Evolutionary conservation across 2,113 vertebrate genomes (phyloP), one percentile per base, ranked within the genome.

Genomic region (Ptilorrhoa leucosticta): DNA sequence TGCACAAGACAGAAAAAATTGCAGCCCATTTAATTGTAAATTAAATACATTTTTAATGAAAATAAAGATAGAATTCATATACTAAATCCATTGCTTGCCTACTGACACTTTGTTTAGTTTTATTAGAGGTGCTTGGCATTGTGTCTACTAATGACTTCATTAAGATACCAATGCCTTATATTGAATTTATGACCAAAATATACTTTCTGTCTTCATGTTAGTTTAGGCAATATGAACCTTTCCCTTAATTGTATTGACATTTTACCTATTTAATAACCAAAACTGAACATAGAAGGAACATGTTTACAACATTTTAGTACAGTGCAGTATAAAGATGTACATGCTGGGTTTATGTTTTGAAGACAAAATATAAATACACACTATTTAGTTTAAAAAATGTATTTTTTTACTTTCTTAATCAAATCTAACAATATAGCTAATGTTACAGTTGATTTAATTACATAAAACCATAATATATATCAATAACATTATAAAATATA

Each of bases 371-470:
- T 5, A 88, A 85, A 83, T 45, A 37, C 11, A 65, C 21, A 31
- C 16, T 50, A 45, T 42, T 13, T 57, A 63, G 44, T 77, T 61
- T 8, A 72, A 83, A 77, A 79, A n/a, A 45, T 4, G 6, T 1
- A 0, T 4, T 30, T 60, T 90, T 78, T 89, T 47, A 47, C 71
- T 86, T 96, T 14, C 63, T 96, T 95, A 95, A 95, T 94, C 8
- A 79, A 95, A 93, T 85, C 33, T 86, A 83, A 57, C 37, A 90
- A 71, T 57, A 82, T 28, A 70, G 70, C 21, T 94, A 89, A 92
- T 53, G 45, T 91, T 86, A 75, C 87, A 89, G 78, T 82, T 79
- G 61, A 92, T 94, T 58, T 90, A 87, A 94, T 87, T 94, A 95
- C 31, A 53, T 68, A 84, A 92, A 91, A 40, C 8, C 56, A 80